A percentile compares a stretch with the other conserved stretches of the same genome.
Evolutionary conservation across 2,888 invertebrate species (phyloP).

Genomic region (Microctonus hyperodae): DNA sequence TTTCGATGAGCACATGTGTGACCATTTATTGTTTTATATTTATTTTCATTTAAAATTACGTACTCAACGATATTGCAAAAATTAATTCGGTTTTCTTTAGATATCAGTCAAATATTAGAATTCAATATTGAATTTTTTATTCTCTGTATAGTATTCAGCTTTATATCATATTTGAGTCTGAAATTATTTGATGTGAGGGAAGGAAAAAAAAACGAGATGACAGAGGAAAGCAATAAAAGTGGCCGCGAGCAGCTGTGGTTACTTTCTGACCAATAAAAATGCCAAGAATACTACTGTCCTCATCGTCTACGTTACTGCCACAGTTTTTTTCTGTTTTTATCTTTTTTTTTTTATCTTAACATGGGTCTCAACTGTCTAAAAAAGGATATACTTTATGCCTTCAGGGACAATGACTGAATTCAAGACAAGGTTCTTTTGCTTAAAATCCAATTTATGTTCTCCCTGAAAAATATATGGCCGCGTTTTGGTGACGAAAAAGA

Average conservation of each 20-base stretch:
- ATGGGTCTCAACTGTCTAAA: too few relatives aligned
- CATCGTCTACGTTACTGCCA: not conserved
- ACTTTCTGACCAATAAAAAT: constrained; percentile 25
- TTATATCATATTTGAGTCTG: too few relatives aligned
- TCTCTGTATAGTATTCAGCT: too few relatives aligned
- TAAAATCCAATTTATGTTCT: not conserved
- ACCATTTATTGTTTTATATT: too few relatives aligned
- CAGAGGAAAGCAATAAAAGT: not conserved
- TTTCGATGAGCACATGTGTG: too few relatives aligned
- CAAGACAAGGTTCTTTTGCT: constrained; percentile 24
- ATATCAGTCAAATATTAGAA: too few relatives aligned
- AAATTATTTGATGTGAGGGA: too few relatives aligned
- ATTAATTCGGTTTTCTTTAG: too few relatives aligned
- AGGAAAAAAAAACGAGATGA: constrained; percentile 6
- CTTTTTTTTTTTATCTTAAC: not conserved
- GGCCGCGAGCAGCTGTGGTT: constrained; percentile 20
- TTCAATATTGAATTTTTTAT: too few relatives aligned
- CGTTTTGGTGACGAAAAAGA: not conserved
- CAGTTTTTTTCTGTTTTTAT: constrained; percentile 1
- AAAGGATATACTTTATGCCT: too few relatives aligned
- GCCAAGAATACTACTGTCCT: constrained; percentile 21
- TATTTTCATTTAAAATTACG: too few relatives aligned
- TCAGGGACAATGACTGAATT: constrained; percentile 15
- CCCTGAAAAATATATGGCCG: not conserved
- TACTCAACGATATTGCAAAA: too few relatives aligned